Evolutionary conservation across 92 coral and sea anemone genomes (phyloP).

Genomic region (Palythoa heliodiscus): DNA sequence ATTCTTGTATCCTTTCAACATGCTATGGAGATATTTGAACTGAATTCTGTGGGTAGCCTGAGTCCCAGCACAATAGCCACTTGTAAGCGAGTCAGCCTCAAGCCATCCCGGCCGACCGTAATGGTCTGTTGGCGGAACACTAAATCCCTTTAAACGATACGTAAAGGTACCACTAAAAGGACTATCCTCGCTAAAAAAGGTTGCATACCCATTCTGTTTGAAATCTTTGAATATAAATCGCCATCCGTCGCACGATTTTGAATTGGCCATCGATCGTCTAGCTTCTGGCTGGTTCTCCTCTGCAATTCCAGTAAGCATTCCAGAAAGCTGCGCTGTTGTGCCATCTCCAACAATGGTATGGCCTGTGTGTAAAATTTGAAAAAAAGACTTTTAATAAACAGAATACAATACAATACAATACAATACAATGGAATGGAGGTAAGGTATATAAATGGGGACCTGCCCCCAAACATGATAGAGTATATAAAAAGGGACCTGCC

Average conservation of each 20-base stretch:
- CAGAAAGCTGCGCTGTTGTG: conserved; percentile 75
- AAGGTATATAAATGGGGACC: too few relatives aligned
- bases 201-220: conserved; percentile 69
- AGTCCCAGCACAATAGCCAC: conserved; percentile 58
- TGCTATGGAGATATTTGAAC: conserved; percentile 56
- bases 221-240: conserved; percentile 69
- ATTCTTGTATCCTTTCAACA: conserved; percentile 61
- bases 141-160: conserved; percentile 75
- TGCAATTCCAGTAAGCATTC: conserved; percentile 79
- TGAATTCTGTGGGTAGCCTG: conserved; percentile 68
- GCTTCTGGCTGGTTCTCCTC: conserved; percentile 68
- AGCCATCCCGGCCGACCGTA: conserved; percentile 79
- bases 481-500: too few relatives aligned
- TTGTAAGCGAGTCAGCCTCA: conserved; percentile 41
- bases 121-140: conserved; percentile 79
- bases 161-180: conserved; percentile 68
- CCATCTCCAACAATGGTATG: conserved; percentile 83
- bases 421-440: too few relatives aligned
- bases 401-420: too few relatives aligned
- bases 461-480: too few relatives aligned
- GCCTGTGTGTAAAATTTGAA: conserved; percentile 6
- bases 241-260: conserved; percentile 69
- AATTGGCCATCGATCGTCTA: conserved; percentile 52
- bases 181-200: conserved; percentile 78
- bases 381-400: too few relatives aligned